Base-by-base conservation (phyloP, 1,140 invertebrate genomes). In the Euborellia annulipes region DNA sequence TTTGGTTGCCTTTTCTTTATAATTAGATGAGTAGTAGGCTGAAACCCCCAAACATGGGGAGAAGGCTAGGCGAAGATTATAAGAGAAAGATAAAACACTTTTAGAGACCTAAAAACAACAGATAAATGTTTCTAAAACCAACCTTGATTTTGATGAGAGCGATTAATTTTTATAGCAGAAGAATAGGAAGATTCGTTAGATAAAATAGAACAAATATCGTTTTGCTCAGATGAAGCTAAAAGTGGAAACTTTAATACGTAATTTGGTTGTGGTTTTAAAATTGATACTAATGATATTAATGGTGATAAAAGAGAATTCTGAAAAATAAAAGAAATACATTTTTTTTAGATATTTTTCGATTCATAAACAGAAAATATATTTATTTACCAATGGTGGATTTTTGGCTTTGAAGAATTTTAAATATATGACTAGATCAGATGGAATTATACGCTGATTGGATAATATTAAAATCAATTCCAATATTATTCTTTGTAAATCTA, bases 401-500 rank as follows among this genome's bases (percentile, higher is more conserved):
- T 64, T 50, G 3, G 56, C 58, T 56, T 72, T 71, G 49, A 76
- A 72, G 45, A 76, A 63, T 9, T 67, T 62, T 13, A 79, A 54
- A 52, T 73, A 72, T 1, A 59, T 57, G 3, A 66, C 62, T 34
- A 77, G 53, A 50, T 77, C 75, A 2, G 58, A 42, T 3, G 72
- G 57, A 8, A 64, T 64, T 42, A 78, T 68, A 27, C 68, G 67
- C 46, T 71, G 68, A 8, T 63, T 64, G 2, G 71, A 70, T 38
- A 76, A 52, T 20, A 68, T 59, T 13, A 67, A 67, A 34, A 78
- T 69, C 18, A 78, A 62, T 55, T 75, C 70, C 27, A 77, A 53
- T n/a, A 72, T 60, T 34, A 69, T 69, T 30, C 65, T 60, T 52
- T 76, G 73, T 23, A 78, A 55, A 41, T 75, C 74, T 75, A 55